phyloP scores from a whole-genome alignment of 2,113 vertebrate species.

The Indicator indicator region DNA sequence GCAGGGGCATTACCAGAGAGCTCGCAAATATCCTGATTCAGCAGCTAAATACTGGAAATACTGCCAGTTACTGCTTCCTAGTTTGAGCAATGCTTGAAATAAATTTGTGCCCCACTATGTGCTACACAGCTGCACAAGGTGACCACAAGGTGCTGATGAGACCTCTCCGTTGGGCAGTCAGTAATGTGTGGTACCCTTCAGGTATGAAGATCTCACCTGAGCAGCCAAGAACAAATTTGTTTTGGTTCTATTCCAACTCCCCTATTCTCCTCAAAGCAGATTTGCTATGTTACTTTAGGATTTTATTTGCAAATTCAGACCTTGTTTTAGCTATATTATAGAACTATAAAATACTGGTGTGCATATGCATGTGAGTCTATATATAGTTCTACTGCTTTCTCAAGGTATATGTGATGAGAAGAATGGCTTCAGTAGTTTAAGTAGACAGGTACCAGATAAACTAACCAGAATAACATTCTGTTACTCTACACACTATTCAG shows the following conservation, averaged over 20 bases:
- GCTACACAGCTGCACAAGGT: not conserved
- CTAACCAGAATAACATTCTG: not conserved
- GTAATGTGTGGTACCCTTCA: not conserved
- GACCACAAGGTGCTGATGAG: not conserved
- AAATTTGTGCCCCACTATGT: not conserved
- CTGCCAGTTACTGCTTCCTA: not conserved
- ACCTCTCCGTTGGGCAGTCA: not conserved
- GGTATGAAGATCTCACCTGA: not conserved
- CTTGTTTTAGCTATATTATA: not conserved
- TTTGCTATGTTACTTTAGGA: not conserved
- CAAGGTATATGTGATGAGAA: not conserved
- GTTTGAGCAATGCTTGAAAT: not conserved
- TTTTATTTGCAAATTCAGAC: not conserved
- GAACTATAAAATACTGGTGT: not conserved
- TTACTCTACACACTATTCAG: not conserved
- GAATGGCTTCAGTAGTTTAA: not conserved
- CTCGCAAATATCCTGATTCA: slow-evolving; percentile 12
- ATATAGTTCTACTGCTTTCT: not conserved
- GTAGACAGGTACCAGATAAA: not conserved
- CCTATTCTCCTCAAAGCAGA: not conserved
- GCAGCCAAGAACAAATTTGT: not conserved
- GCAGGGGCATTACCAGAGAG: not conserved
- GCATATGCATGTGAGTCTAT: not conserved
- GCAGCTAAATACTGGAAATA: not conserved
- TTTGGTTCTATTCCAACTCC: not conserved